Percentiles rank a stretch among this genome's conserved stretches.
phyloP scores from a whole-genome alignment of 2,113 vertebrate species.

The Ploceus nigricollis region DNA sequence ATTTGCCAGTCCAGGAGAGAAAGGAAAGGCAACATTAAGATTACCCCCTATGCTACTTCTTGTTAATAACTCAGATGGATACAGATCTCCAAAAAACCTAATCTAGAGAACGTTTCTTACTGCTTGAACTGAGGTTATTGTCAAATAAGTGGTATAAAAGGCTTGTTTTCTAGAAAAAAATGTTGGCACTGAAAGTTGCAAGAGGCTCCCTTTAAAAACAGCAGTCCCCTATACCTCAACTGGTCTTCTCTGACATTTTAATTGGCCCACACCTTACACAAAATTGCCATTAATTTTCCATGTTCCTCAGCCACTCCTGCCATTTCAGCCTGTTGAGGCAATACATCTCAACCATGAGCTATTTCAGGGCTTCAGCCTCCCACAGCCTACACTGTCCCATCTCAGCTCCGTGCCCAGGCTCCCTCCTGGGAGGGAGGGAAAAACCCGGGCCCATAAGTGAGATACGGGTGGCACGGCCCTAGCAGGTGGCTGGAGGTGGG shows the following conservation, averaged over 20 bases:
- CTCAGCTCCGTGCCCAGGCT: not conserved
- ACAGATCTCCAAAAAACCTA: not conserved
- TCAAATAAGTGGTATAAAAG: not conserved
- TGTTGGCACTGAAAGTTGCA: too few species aligned
- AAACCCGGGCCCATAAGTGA: rapidly evolving
- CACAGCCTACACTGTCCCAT: too few species aligned
- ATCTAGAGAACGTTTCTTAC: not conserved
- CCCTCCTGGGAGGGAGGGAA: not conserved
- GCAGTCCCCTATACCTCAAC: rapidly evolving
- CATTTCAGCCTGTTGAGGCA: not conserved
- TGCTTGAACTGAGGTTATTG: not conserved
- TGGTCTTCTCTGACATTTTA: rapidly evolving
- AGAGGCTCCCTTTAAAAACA: not conserved
- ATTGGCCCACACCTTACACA: not conserved
- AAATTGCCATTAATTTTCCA: rapidly evolving
- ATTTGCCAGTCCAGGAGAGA: not conserved
- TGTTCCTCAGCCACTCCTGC: not conserved
- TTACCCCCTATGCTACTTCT: rapidly evolving
- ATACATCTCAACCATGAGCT: too few species aligned
- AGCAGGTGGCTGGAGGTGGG: not conserved
- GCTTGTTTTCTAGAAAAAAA: not conserved
- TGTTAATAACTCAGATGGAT: rapidly evolving
- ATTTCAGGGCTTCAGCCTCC: not conserved
- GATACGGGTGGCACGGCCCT: rapidly evolving
- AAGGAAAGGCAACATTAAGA: not conserved